Base-by-base conservation (phyloP, 2,888 invertebrate species). In the Camptogramma bilineatum region DNA sequence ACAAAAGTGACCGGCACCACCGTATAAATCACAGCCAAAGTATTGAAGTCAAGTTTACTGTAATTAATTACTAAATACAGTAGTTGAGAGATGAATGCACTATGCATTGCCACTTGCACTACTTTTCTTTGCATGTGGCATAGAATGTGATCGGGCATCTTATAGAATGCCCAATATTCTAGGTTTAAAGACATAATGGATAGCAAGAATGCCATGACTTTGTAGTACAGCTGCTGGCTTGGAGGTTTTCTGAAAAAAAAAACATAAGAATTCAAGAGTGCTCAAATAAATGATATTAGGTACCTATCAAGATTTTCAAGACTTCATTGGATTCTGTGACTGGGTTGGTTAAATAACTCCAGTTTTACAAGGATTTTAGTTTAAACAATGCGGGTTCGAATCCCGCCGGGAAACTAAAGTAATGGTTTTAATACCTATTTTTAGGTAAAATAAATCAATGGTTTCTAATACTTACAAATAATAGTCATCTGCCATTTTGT, bases 171-270 rank as follows among this genome's bases (percentile, higher is more conserved):
- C 68, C 66, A 62, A 54, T 58, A 53, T 0, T 60, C 50, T 4
- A 48, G 1, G 52, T 62, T 65, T 8, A 69, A 44, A 1, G 52
- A 48, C 3, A 39, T 17, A 4, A 62, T 16, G n/a, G 62, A 21
- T 28, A 66, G 16, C 10, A 56, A 13, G 13, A 65, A 59, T 2
- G 62, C 69, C 21, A 72, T 50, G 0, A 55, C 7, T 50, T 62
- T 67, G 64, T 73, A 72, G 46, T 68, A 72, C 1, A 47, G 18
- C 19, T 73, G 73, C 3, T 70, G 48, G 24, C 68, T 64, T 7
- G 73, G 73, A 17, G 64, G 66, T 1, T 63, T 63, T 21, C 73
- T 73, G 66, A 34, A 66, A 67, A 44, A 61, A 21, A 53, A 34
- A 44, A 28, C 16, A 4, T n/a, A n/a, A n/a, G n/a, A n/a, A n/a